Evolutionary conservation across 1,140 invertebrate genomes (phyloP), one percentile per base, ranked within the genome.

Genomic region (Drosophila orena): DNA sequence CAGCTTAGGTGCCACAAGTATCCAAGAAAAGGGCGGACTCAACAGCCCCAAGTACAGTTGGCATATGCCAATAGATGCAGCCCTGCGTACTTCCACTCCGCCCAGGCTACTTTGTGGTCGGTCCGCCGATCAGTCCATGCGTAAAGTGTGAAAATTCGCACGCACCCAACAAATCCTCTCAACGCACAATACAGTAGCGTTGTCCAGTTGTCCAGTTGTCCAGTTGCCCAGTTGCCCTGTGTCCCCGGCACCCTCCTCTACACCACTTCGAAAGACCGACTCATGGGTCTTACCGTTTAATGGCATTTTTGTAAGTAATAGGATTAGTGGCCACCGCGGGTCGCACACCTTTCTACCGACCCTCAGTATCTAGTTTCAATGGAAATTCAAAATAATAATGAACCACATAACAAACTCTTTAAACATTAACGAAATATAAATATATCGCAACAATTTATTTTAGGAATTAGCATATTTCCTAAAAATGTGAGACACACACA

Each of bases 221-320:
- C 8, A 17, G 17, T 17, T 17, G 17, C 1, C 17, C 17, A 17
- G 17, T 17, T 17, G 17, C 7, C 2, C 8, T 30, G 7, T 8
- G 30, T 30, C 30, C 30, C 7, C 30, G 24, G 12, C 37, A 4
- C 17, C 2, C 35, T 37, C 27, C 30, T 20, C 15, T 44, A 42
- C 12, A 27, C 5, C 3, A 17, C 12, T 40, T 5, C 46, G 34
- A 17, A 20, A 27, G 38, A 38, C 22, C 20, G 20, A 15, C 47
- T 1, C 22, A 34, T 55, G 37, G 42, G 49, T 65, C 71, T 66
- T 53, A 52, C 44, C 61, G 72, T 76, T 76, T 76, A 76, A 58
- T 66, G 47, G 27, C 62, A 76, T 76, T 75, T 75, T 66, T 58
- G 71, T 76, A 76, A 76, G 72, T 76, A 76, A 76, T 66, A 76